Conservation (phyloP, 2,888 invertebrate genomes). For the Lasioglossum calceatum region DNA sequence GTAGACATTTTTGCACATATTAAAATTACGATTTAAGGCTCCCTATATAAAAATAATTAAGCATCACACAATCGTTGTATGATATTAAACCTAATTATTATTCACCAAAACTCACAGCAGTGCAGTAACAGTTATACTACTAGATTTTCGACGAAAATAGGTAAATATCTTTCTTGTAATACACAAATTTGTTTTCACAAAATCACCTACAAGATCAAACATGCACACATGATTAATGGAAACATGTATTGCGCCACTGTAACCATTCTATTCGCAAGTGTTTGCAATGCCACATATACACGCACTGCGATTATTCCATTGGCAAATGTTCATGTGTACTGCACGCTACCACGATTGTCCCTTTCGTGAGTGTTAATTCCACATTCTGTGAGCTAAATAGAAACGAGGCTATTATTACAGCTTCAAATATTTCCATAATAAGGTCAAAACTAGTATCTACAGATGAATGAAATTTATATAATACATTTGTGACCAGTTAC, state of each 20-base stretch:
- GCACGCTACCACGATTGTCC: background rate
- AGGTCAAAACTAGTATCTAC: background rate
- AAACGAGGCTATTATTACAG: background rate
- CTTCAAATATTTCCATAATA: conserved; percentile 10
- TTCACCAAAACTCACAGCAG: no score
- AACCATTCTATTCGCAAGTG: background rate
- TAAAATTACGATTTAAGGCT: background rate
- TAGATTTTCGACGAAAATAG: background rate
- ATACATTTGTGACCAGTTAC: background rate
- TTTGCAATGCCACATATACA: background rate
- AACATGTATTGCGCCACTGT: conserved; percentile 2
- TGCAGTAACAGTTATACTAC: background rate
- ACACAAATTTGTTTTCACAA: conserved; percentile 3
- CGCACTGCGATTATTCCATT: background rate
- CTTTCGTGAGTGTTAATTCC: conserved; percentile 12
- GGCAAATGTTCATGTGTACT: background rate
- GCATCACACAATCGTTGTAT: background rate
- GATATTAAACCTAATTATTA: background rate
- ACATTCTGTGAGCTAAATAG: background rate
- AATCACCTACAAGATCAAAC: background rate
- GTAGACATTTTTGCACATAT: background rate
- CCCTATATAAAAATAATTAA: background rate
- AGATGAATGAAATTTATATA: background rate
- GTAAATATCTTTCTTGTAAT: background rate
- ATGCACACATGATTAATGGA: background rate